phyloP scores from a whole-genome alignment of 2,888 invertebrate genomes.

The Taphrorychus bicolor region DNA sequence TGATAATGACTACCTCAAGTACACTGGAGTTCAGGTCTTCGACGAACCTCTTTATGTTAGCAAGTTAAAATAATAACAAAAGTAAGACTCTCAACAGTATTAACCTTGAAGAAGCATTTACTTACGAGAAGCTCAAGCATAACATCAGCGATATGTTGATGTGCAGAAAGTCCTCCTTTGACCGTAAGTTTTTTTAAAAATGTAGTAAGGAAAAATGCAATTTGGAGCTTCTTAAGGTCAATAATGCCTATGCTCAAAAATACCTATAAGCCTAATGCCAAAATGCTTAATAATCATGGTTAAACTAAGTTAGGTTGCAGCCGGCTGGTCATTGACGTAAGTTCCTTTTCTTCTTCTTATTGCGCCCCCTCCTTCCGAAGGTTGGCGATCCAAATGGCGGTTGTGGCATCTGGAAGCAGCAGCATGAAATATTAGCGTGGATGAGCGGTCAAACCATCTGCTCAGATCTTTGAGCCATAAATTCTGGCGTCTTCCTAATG shows the following conservation, averaged over 20 bases:
- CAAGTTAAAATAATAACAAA: conserved; percentile 50
- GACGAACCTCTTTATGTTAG: conserved; percentile 53
- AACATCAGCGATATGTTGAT: conserved; percentile 54
- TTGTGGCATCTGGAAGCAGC: no score
- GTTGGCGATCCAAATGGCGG: no score
- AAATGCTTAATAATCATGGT: conserved; percentile 26
- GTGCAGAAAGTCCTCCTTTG: conserved; percentile 58
- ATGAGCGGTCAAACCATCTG: no score
- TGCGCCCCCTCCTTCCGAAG: no score
- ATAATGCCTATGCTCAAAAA: conserved; percentile 47
- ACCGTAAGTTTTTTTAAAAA: conserved; percentile 47
- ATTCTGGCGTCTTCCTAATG: no score
- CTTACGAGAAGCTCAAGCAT: conserved; percentile 45
- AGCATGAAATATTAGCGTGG: no score
- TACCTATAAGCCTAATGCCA: no score
- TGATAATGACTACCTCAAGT: conserved; percentile 56
- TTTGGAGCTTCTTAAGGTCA: conserved; percentile 54
- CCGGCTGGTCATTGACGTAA: conserved; percentile 33
- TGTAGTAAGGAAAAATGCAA: conserved; percentile 43
- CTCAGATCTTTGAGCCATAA: no score
- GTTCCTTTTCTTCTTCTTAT: no score
- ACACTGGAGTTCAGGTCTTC: conserved; percentile 52
- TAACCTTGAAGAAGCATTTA: conserved; percentile 48
- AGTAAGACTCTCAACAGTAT: conserved; percentile 56
- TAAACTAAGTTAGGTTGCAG: conserved; percentile 29